phyloP scores from a whole-genome alignment of 2,797 vertebrate species.

The Nannoperca australis region DNA sequence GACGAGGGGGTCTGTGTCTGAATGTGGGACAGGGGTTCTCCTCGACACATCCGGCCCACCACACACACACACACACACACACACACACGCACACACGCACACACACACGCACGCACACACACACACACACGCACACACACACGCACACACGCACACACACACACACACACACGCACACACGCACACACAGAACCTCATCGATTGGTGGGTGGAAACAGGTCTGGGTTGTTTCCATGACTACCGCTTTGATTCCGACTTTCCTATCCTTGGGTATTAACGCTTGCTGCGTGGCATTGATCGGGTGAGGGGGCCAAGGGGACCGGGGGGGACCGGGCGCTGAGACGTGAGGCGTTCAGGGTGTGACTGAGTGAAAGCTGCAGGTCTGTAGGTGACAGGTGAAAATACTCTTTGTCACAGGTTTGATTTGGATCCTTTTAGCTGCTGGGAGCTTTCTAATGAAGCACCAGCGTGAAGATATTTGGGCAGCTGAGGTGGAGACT shows the following conservation, averaged over 20 bases:
- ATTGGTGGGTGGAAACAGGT: constrained; percentile 88
- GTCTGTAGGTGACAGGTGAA: not conserved
- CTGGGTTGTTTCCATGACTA: constrained; percentile 86
- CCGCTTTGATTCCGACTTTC: constrained; percentile 77
- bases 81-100: constrained; percentile 57
- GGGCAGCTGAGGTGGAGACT: not conserved
- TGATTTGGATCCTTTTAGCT: not conserved
- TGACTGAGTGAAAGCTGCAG: not conserved
- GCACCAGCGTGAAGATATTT: not conserved
- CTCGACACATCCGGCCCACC: constrained; percentile 31
- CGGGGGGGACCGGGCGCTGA: too few relatives aligned
- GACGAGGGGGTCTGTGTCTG: constrained; percentile 35
- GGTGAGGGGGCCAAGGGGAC: not conserved
- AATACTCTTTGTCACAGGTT: not conserved
- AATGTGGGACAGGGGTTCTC: constrained; percentile 64
- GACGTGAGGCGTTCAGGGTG: not conserved
- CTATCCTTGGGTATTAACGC: constrained; percentile 44
- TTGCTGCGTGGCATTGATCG: constrained; percentile 61
- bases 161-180: constrained; percentile 54
- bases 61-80: constrained; percentile 54
- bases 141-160: constrained; percentile 47
- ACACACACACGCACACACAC: constrained; percentile 61
- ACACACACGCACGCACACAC: constrained; percentile 50
- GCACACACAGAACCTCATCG: constrained; percentile 75
- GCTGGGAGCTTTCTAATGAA: not conserved